Percentiles rank a stretch among this genome's conserved stretches.
Conservation (phyloP, 2,797 vertebrate genomes). For the Acanthiza pusilla region DNA sequence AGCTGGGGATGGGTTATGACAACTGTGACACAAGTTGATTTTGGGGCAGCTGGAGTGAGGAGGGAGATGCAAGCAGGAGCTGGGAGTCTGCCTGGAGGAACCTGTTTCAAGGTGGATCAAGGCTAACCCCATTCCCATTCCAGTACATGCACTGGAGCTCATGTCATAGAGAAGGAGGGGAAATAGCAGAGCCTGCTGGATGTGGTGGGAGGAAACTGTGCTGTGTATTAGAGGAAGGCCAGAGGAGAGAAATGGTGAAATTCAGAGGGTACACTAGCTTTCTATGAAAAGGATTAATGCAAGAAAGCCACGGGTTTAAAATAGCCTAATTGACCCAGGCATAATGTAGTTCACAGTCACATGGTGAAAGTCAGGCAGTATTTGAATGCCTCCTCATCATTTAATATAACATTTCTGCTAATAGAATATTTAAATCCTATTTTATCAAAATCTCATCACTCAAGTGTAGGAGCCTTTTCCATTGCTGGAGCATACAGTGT, state of each 20-base stretch:
- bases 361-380: slow-evolving; percentile 15
- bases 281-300: slow-evolving; percentile 23
- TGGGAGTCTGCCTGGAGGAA: neutral
- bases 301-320: slow-evolving; percentile 15
- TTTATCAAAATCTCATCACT: slow-evolving; percentile 48
- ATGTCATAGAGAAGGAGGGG: neutral
- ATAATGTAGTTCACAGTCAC: slow-evolving; percentile 56
- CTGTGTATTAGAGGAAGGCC: neutral
- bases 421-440: slow-evolving; percentile 39
- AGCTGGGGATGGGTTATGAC: neutral
- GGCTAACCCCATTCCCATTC: neutral
- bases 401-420: slow-evolving; percentile 22
- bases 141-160: neutral
- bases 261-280: neutral
- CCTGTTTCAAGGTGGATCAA: neutral
- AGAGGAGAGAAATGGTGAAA: neutral
- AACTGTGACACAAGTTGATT: neutral
- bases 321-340: slow-evolving; percentile 31
- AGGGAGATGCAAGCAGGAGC: neutral
- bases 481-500: slow-evolving; percentile 30
- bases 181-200: neutral
- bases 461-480: slow-evolving; percentile 43
- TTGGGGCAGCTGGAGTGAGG: neutral
- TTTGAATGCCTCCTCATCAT: slow-evolving; percentile 46
- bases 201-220: neutral